phyloP scores from a whole-genome alignment of 1,140 invertebrate genomes.

The Bombus pyrosoma region DNA sequence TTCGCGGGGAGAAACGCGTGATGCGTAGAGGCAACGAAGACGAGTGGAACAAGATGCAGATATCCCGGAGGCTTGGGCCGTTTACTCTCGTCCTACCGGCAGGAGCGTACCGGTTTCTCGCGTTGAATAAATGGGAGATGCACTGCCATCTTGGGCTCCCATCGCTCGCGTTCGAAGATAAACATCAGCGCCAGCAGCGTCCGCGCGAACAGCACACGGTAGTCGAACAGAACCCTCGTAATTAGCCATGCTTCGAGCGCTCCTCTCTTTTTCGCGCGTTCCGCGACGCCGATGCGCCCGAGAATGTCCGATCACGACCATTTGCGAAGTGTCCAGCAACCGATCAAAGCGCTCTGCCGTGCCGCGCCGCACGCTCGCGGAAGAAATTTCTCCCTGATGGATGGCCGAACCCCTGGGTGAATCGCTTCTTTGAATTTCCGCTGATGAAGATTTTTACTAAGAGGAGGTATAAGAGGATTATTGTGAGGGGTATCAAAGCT shows the following conservation, averaged over 20 bases:
- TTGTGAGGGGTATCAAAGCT: not conserved
- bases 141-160: slow-evolving; percentile 70
- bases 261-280: slow-evolving; percentile 71
- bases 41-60: slow-evolving; percentile 48
- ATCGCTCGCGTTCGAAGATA: slow-evolving; percentile 75
- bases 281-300: slow-evolving; percentile 41
- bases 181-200: slow-evolving; percentile 73
- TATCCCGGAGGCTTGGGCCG: slow-evolving; percentile 50
- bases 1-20: slow-evolving; percentile 28
- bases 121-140: slow-evolving; percentile 69
- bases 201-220: slow-evolving; percentile 63
- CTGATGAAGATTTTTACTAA: not conserved
- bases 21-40: not conserved
- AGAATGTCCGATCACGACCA: slow-evolving; percentile 37
- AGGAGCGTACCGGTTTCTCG: slow-evolving; percentile 62
- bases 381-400: not conserved
- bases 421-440: not conserved
- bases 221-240: slow-evolving; percentile 74
- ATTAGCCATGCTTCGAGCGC: slow-evolving; percentile 72
- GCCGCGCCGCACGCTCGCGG: not conserved
- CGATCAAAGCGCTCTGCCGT: slow-evolving; percentile 44
- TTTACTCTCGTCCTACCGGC: slow-evolving; percentile 55
- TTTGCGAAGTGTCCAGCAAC: slow-evolving; percentile 48
- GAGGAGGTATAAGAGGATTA: not conserved
- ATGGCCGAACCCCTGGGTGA: not conserved